phyloP scores from a whole-genome alignment of 2,797 vertebrate species.

The Dryobates pubescens region DNA sequence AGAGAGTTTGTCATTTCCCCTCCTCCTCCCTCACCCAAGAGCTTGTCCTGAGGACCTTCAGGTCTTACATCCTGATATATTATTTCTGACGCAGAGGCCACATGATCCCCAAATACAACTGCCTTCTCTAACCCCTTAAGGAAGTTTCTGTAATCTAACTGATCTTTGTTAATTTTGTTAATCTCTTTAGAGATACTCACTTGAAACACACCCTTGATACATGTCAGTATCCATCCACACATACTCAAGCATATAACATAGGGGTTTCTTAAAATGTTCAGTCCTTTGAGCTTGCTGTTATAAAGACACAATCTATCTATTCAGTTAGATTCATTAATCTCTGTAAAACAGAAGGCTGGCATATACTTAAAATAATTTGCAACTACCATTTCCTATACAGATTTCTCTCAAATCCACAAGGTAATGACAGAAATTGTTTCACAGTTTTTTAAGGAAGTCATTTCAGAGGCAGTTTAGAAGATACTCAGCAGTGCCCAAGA shows the following conservation, averaged over 20 bases:
- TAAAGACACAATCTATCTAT: background rate
- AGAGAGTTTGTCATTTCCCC: background rate
- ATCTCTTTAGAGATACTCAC: background rate
- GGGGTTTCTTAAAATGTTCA: background rate
- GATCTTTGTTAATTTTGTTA: background rate
- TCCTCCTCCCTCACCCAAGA: background rate
- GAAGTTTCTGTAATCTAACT: background rate
- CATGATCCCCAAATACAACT: background rate
- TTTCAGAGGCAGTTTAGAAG: background rate
- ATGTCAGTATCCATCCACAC: background rate
- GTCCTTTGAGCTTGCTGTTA: background rate
- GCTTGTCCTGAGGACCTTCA: background rate
- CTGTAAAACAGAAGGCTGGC: background rate
- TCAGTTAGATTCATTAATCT: background rate
- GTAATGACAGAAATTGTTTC: background rate
- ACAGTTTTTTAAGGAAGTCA: background rate
- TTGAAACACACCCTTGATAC: background rate
- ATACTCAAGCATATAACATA: background rate
- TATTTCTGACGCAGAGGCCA: background rate
- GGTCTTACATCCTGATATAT: background rate
- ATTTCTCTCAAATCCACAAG: background rate
- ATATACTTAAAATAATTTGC: background rate
- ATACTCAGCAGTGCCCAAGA: background rate
- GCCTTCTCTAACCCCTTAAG: background rate
- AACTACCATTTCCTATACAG: background rate